Conservation (phyloP, 2,888 invertebrate genomes). For the Deilephila porcellus region DNA sequence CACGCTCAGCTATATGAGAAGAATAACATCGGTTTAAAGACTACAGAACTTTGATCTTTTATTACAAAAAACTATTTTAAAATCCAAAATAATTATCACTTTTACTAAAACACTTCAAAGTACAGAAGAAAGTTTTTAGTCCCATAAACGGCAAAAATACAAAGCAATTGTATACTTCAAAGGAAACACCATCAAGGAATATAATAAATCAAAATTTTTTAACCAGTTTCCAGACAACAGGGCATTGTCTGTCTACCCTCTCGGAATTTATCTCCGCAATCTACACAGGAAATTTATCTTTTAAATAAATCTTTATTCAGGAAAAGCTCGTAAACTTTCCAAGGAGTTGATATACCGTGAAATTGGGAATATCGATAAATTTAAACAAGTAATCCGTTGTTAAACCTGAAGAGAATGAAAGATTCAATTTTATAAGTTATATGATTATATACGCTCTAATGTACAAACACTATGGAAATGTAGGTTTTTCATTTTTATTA, state of each 20-base stretch:
- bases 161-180: conserved; percentile 6
- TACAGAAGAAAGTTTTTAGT: too few species aligned
- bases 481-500: neutral
- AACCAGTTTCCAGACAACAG: conserved; percentile 16
- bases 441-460: conserved; percentile 10
- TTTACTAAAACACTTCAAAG: too few species aligned
- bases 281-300: conserved; percentile 42
- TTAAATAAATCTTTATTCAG: conserved; percentile 43
- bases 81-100: too few species aligned
- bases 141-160: neutral
- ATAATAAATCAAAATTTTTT: conserved; percentile 23
- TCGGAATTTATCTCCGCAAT: conserved; percentile 39
- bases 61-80: too few species aligned
- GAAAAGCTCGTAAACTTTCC: conserved; percentile 42
- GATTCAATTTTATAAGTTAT: conserved; percentile 32
- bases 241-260: conserved; percentile 30
- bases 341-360: conserved; percentile 49
- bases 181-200: neutral
- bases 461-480: neutral
- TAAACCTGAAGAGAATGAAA: conserved; percentile 28
- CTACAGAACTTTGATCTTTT: too few species aligned
- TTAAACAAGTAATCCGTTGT: conserved; percentile 33
- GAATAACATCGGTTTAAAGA: too few species aligned
- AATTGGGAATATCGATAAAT: conserved; percentile 49
- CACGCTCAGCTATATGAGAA: too few species aligned